phyloP scores from a whole-genome alignment of 2,797 vertebrate genomes.

The Sparidentex hasta region DNA sequence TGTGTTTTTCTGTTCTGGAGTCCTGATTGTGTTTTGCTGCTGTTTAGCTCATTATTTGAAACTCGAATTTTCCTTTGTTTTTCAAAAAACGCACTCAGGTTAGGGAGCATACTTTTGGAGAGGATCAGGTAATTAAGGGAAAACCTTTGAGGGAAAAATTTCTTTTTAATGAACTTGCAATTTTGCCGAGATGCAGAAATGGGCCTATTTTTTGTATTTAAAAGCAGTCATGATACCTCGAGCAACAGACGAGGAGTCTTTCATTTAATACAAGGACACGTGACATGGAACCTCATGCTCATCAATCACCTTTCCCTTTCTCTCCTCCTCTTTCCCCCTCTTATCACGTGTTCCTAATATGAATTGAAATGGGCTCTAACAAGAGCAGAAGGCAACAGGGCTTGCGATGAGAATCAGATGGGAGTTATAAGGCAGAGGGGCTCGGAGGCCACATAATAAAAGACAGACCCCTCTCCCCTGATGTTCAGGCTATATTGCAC shows the following conservation, averaged over 20 bases:
- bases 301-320: neutral
- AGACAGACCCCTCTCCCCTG: constrained; percentile 22
- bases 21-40: constrained; percentile 30
- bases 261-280: neutral
- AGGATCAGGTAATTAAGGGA: constrained; percentile 12
- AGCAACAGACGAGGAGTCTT: neutral
- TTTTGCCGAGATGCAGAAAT: constrained; percentile 5
- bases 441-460: constrained; percentile 48
- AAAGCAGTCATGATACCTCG: constrained; percentile 24
- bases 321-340: constrained; percentile 7
- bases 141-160: neutral
- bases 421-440: constrained; percentile 26
- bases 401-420: constrained; percentile 61
- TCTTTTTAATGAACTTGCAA: constrained; percentile 13
- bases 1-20: constrained; percentile 23
- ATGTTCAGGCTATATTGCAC: constrained; percentile 17
- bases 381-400: constrained; percentile 37
- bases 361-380: constrained; percentile 12
- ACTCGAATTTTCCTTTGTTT: constrained; percentile 34
- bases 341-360: constrained; percentile 18
- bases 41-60: constrained; percentile 49
- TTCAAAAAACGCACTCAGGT: neutral
- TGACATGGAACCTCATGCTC: neutral
- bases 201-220: neutral
- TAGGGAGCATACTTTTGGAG: neutral